Evolutionary conservation across 2,888 invertebrate species (phyloP), one percentile per base, ranked within the genome.

Genomic region (Bimastos eiseni): DNA sequence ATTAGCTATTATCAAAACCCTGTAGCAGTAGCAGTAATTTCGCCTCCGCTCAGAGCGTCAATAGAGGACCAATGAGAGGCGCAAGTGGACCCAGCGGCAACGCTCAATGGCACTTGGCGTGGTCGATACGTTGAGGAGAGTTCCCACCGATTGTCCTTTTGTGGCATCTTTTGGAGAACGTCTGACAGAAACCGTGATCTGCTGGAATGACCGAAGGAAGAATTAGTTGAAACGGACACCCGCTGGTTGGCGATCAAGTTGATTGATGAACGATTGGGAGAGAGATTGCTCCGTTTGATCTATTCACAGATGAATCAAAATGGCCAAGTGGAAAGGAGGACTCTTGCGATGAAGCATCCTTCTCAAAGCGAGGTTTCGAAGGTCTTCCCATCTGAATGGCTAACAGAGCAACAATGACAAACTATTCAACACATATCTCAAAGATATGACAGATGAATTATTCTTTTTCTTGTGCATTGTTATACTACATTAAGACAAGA

Each of bases 341-440:
- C 70, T 70, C 70, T 8, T 30, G 70, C 11, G 70, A 70, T 11
- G 70, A 70, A 4, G 70, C 30, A n/a, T 70, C 70, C 70, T 70
- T 70, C 11, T 70, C 70, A 70, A 70, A 41, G 89, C 89, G 19
- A 88, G 84, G 55, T 86, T 92, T 92, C 6, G 92, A 91, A 21
- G 92, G 92, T 15, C 92, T 84, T 38, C 92, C 92, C 92, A 92
- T 92, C 84, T 92, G 92, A 41, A 92, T 92, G n/a, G 92, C 92
- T 92, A 90, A 13, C n/a, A 91, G 38, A 88, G 24, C 3, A 38
- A 41, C 30, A 41, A 33, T 70, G 30, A 11, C 30, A 70, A 30
- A 70, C 70, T n/a, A 70, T 70, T n/a, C 13, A 30, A n/a, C 13
- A n/a, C 11, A n/a, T 11, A n/a, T 70, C n/a, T n/a, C 5, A 11